Evolutionary conservation across 2,113 vertebrate species (phyloP).

Genomic region (Macrotus californicus): DNA sequence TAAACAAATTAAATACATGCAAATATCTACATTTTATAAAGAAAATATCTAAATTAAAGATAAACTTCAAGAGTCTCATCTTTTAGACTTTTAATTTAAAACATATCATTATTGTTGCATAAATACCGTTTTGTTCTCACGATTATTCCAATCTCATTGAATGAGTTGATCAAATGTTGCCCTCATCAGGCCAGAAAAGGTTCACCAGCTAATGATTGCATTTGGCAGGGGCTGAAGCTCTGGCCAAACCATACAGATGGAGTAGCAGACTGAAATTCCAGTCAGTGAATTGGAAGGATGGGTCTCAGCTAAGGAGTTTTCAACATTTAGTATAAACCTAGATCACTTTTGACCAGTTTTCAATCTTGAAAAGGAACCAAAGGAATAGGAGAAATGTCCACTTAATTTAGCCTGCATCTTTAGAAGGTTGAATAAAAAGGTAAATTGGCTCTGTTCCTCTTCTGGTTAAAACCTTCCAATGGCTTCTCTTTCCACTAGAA

Average conservation of each 20-base stretch:
- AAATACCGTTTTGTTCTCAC: background rate
- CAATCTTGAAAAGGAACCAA: background rate
- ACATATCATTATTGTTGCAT: background rate
- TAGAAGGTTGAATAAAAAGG: background rate
- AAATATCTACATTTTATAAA: background rate
- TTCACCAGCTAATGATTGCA: constrained; percentile 1
- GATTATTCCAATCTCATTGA: background rate
- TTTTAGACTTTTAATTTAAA: constrained; percentile 1
- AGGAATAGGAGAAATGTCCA: background rate
- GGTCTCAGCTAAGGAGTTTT: background rate
- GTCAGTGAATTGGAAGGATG: background rate
- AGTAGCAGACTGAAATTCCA: background rate
- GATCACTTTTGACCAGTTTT: background rate
- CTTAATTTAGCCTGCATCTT: background rate
- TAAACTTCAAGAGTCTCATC: background rate
- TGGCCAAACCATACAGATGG: background rate
- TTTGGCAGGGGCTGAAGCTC: background rate
- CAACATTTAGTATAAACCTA: background rate
- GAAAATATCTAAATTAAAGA: constrained; percentile 6
- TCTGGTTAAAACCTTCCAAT: background rate
- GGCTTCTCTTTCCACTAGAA: background rate
- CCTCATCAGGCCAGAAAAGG: constrained; percentile 47
- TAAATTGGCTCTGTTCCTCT: background rate
- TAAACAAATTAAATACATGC: constrained; percentile 1
- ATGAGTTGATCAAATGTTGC: constrained; percentile 48